Evolutionary conservation across 2,113 vertebrate genomes (phyloP).

Genomic region (Bubo bubo): DNA sequence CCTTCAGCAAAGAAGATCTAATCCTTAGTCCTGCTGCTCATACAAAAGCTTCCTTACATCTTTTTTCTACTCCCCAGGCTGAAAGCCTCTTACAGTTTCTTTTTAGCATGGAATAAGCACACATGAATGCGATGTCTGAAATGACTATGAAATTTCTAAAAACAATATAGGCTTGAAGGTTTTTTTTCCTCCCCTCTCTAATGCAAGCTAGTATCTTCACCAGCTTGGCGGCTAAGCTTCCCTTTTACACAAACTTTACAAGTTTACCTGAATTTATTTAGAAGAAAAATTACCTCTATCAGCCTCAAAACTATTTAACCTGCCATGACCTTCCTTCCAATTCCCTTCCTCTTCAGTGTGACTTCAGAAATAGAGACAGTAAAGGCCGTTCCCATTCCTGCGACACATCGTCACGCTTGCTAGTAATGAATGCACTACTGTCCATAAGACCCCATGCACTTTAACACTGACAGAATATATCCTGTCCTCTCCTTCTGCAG

Average conservation of each 20-base stretch:
- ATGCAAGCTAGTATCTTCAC: neutral
- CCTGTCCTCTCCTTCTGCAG: neutral
- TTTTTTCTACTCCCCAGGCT: neutral
- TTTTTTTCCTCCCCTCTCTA: neutral
- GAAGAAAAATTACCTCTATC: neutral
- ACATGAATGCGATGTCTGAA: neutral
- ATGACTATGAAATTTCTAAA: neutral
- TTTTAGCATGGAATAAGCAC: neutral
- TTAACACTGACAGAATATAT: neutral
- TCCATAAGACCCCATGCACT: accelerated
- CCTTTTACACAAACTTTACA: neutral
- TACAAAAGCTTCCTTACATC: neutral
- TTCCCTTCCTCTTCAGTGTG: neutral
- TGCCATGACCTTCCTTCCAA: neutral
- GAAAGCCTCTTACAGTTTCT: neutral
- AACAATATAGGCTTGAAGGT: neutral
- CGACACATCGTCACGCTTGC: accelerated
- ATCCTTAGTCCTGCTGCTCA: neutral
- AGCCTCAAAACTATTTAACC: neutral
- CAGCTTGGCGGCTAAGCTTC: neutral
- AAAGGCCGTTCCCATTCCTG: neutral
- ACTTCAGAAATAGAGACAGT: neutral
- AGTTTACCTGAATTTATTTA: neutral
- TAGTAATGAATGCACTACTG: neutral
- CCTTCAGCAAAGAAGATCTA: neutral